Conservation (phyloP, 2,797 vertebrate species). For the Spondyliosoma cantharus region DNA sequence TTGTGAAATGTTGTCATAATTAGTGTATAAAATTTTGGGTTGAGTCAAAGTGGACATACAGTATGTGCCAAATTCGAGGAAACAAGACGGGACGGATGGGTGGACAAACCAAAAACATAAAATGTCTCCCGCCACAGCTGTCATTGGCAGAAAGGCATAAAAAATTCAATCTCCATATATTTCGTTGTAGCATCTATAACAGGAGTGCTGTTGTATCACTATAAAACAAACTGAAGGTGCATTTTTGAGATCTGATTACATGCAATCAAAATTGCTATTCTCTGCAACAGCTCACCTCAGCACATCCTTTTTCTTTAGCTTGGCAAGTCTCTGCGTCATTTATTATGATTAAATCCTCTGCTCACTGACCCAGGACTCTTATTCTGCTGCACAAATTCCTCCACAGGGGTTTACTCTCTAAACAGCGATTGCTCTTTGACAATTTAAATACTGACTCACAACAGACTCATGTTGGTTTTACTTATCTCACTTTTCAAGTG, state of each 20-base stretch:
- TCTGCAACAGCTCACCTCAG: slow-evolving; percentile 10
- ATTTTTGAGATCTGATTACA: slow-evolving; percentile 20
- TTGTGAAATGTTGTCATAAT: no score
- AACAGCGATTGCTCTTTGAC: slow-evolving; percentile 46
- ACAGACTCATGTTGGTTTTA: slow-evolving; percentile 41
- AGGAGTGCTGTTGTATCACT: neutral
- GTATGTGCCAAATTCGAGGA: no score
- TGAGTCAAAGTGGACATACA: no score
- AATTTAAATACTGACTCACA: slow-evolving; percentile 48
- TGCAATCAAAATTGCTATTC: slow-evolving; percentile 5
- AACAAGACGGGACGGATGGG: no score
- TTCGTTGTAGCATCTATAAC: neutral
- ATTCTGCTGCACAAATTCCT: slow-evolving; percentile 40
- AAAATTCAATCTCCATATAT: neutral
- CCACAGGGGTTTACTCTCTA: slow-evolving; percentile 36
- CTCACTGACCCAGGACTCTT: slow-evolving; percentile 47
- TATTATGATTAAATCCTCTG: slow-evolving; percentile 49
- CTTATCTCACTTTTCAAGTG: slow-evolving; percentile 36
- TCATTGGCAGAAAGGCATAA: no score
- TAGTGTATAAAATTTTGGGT: no score
- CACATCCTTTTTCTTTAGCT: slow-evolving; percentile 15
- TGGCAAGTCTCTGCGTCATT: slow-evolving; percentile 36
- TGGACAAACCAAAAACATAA: no score
- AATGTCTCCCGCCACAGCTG: no score
- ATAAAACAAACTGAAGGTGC: neutral